Evolutionary conservation across 2,113 vertebrate species (phyloP).

Genomic region (Urocynchramus pylzowi): DNA sequence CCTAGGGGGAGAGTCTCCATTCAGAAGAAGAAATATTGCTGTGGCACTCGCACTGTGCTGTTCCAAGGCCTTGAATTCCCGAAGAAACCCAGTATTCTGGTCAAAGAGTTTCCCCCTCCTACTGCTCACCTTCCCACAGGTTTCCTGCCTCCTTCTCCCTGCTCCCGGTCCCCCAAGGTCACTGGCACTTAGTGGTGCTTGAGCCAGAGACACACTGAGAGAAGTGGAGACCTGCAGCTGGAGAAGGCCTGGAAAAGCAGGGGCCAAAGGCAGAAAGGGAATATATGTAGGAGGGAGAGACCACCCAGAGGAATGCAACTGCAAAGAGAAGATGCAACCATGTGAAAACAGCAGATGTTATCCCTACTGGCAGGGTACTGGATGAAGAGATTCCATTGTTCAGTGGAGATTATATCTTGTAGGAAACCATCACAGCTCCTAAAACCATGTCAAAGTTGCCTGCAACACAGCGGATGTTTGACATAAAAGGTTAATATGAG

Average conservation of each 20-base stretch:
- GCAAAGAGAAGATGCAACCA: neutral
- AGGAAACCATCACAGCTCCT: neutral
- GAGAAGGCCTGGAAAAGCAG: neutral
- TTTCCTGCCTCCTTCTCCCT: neutral
- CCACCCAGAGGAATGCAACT: fast-evolving
- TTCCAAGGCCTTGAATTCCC: neutral
- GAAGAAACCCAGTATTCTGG: neutral
- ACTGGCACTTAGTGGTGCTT: too few species aligned
- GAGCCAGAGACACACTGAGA: neutral
- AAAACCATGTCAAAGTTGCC: neutral
- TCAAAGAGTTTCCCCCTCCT: neutral
- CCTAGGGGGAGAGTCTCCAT: neutral
- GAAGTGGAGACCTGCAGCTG: neutral
- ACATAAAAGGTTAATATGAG: neutral
- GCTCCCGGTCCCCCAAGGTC: fast-evolving
- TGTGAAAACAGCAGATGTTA: neutral
- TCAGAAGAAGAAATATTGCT: neutral
- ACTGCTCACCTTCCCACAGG: neutral
- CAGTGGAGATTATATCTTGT: neutral
- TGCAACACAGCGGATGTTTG: neutral
- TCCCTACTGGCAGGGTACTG: neutral
- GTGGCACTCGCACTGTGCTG: neutral
- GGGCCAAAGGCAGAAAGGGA: neutral
- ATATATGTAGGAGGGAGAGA: neutral
- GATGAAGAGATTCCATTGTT: neutral